Conservation (phyloP, 2,797 vertebrate species). For the Cyclopterus lumpus region DNA sequence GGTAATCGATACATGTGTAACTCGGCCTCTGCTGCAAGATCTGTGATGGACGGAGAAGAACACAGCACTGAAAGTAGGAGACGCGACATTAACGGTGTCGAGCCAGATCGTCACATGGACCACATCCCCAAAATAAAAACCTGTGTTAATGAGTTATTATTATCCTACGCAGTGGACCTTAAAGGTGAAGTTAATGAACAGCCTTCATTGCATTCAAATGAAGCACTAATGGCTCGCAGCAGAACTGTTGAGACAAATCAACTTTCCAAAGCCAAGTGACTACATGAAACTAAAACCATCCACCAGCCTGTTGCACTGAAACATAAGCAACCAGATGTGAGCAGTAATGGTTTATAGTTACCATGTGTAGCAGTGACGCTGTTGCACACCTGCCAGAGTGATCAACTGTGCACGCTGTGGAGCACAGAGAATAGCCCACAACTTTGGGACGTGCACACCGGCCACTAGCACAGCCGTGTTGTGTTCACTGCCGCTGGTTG, state of each 20-base stretch:
- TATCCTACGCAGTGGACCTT: too few species aligned
- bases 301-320: background rate
- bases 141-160: background rate
- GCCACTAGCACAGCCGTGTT: conserved; percentile 1
- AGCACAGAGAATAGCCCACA: background rate
- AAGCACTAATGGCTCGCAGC: background rate
- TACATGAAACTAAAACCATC: background rate
- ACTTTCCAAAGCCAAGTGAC: background rate
- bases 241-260: background rate
- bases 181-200: background rate
- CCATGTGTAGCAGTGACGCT: background rate
- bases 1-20: conserved; percentile 23
- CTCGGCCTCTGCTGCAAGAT: conserved; percentile 1
- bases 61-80: too few species aligned
- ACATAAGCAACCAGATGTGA: background rate
- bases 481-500: background rate
- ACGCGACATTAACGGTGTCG: too few species aligned
- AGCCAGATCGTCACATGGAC: background rate
- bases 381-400: conserved; percentile 1
- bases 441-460: background rate
- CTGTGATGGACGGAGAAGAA: background rate
- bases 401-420: background rate
- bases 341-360: background rate
- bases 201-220: background rate
- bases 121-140: background rate